These are phyloP conservation scores for Drosophila hamatofila DNA, from an alignment of 2,888 invertebrate species.

Conservation along the genomic window DNA sequence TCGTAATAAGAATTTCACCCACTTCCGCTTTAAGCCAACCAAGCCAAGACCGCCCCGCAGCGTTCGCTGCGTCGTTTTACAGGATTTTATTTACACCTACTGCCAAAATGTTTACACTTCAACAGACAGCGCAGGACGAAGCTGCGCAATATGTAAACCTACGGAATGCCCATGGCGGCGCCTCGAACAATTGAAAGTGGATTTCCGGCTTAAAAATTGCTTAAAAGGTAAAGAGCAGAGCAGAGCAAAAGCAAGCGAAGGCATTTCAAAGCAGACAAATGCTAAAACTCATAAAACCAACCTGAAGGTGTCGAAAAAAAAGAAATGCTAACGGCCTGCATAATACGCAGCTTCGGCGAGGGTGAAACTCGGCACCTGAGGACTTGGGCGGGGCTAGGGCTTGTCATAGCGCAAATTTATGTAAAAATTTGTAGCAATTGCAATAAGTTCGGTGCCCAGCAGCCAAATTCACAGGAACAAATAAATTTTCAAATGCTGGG, in stretches of 20 bases:
- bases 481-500: slow-evolving; percentile 62
- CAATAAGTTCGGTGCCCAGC: slow-evolving; percentile 69
- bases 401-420: slow-evolving; percentile 79
- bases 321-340: slow-evolving; percentile 60
- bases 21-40: slow-evolving; percentile 59
- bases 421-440: slow-evolving; percentile 78
- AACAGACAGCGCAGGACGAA: slow-evolving; percentile 59
- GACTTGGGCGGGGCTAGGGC: slow-evolving; percentile 20
- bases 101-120: slow-evolving; percentile 81
- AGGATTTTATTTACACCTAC: slow-evolving; percentile 79
- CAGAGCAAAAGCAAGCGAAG: slow-evolving; percentile 17
- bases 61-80: slow-evolving; percentile 59
- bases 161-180: slow-evolving; percentile 67
- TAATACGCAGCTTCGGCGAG: slow-evolving; percentile 35
- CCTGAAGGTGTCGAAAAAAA: slow-evolving; percentile 28
- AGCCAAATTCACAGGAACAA: slow-evolving; percentile 58
- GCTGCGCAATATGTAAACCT: slow-evolving; percentile 74
- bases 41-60: slow-evolving; percentile 36
- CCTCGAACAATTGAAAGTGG: slow-evolving; percentile 82
- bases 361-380: slow-evolving; percentile 8
- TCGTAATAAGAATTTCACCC: slow-evolving; percentile 56
- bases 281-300: slow-evolving; percentile 69
- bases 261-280: slow-evolving; percentile 39
- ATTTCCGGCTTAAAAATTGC: slow-evolving; percentile 77
- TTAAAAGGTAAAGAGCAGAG: slow-evolving; percentile 46